phyloP scores from a whole-genome alignment of 2,888 invertebrate species.

The Diplazon laetatorius region DNA sequence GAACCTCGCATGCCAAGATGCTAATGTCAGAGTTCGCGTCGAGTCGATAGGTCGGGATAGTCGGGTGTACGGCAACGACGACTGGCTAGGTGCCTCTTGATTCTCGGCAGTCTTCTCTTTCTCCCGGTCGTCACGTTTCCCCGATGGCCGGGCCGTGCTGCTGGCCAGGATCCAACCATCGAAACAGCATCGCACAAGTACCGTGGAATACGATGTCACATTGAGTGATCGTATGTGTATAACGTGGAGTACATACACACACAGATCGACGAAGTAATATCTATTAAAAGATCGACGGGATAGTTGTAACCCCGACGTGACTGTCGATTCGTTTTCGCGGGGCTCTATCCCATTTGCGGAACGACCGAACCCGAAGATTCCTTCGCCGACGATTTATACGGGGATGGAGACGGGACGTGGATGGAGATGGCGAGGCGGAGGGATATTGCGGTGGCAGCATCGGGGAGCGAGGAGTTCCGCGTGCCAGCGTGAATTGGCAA shows the following conservation, averaged over 20 bases:
- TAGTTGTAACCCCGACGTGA: neutral
- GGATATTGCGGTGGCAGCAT: neutral
- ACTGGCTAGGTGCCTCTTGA: conserved; percentile 34
- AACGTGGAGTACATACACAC: conserved; percentile 6
- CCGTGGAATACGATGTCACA: conserved; percentile 44
- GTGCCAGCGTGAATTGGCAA: conserved; percentile 78
- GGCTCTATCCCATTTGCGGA: conserved; percentile 1
- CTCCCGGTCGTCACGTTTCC: conserved; percentile 1
- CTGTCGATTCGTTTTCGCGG: conserved; percentile 4
- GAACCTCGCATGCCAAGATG: conserved; percentile 64
- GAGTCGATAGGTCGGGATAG: conserved; percentile 61
- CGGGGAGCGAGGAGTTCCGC: conserved; percentile 55
- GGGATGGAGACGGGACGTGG: neutral
- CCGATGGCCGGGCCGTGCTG: conserved; percentile 6
- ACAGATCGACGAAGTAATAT: neutral
- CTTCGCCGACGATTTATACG: conserved; percentile 1
- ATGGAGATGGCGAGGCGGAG: conserved; percentile 5
- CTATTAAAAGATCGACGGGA: conserved; percentile 24
- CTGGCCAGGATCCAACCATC: conserved; percentile 55
- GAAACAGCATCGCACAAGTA: conserved; percentile 16
- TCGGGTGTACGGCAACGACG: conserved; percentile 45
- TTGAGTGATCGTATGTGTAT: conserved; percentile 28
- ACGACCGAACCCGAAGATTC: neutral
- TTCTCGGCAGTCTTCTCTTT: conserved; percentile 22
- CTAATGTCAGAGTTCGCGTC: conserved; percentile 62